A percentile compares a stretch with the other conserved stretches of the same genome.
phyloP scores from a whole-genome alignment of 2,797 vertebrate genomes.

The Luscinia megarhynchos region DNA sequence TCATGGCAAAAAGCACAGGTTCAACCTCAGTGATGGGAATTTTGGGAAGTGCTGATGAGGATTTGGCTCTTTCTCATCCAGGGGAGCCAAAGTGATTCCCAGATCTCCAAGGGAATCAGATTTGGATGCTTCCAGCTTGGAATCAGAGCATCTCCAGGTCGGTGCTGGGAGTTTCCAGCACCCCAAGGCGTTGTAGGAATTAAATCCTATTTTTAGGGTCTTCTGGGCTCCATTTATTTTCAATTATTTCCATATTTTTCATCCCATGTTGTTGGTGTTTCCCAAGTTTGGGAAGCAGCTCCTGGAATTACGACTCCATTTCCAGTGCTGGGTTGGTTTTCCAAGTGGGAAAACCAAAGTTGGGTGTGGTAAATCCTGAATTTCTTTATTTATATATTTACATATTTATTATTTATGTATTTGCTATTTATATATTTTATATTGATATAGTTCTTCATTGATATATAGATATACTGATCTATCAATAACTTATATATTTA shows the following conservation, averaged over 20 bases:
- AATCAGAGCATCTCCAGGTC: background rate
- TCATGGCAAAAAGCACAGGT: background rate
- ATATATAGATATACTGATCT: background rate
- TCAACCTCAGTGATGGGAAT: background rate
- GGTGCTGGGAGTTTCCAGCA: background rate
- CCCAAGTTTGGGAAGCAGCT: background rate
- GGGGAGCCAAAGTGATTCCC: accelerated
- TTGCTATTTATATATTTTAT: background rate
- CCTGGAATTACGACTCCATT: background rate
- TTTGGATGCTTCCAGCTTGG: no score
- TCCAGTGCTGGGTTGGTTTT: background rate
- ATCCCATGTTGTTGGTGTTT: background rate
- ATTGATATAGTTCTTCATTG: no score
- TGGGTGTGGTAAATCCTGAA: background rate
- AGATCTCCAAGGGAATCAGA: background rate
- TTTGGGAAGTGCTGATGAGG: accelerated
- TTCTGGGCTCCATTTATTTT: background rate
- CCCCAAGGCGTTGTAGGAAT: accelerated
- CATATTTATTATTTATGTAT: background rate
- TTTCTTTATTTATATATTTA: background rate
- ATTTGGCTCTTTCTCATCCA: background rate
- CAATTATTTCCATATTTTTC: background rate
- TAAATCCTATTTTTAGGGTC: background rate
- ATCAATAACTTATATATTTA: no score
- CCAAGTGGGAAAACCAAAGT: background rate